Conservation (phyloP, 2,113 vertebrate genomes). For the Hydropotes inermis region DNA sequence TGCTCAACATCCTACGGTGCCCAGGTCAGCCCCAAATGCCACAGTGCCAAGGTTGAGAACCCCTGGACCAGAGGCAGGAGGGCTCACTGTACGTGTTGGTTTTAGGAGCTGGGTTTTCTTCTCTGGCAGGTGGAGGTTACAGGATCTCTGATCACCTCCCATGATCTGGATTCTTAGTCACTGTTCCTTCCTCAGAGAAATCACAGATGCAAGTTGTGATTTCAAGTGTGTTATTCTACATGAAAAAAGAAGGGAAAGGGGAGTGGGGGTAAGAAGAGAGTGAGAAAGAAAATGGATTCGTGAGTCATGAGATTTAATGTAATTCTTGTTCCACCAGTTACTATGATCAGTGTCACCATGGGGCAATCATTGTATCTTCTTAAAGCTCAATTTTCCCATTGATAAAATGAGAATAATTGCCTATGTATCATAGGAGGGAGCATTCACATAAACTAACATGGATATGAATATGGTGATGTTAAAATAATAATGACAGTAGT, state of each 20-base stretch:
- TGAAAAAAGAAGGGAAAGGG: neutral
- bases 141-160: neutral
- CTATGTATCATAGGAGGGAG: neutral
- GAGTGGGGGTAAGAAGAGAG: neutral
- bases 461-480: neutral
- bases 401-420: neutral
- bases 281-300: neutral
- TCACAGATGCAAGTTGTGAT: neutral
- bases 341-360: neutral
- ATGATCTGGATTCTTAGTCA: neutral
- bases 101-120: neutral
- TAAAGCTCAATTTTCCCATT: neutral
- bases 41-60: accelerated
- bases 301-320: neutral
- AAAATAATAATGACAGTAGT: neutral
- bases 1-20: neutral
- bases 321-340: neutral
- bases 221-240: neutral
- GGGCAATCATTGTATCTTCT: neutral
- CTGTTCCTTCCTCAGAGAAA: neutral
- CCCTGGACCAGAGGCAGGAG: neutral
- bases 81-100: accelerated
- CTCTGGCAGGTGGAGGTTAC: neutral
- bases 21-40: neutral
- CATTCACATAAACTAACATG: neutral